Evolutionary conservation across 1,140 invertebrate species (phyloP).

Genomic region (Cryptotermes secundus): DNA sequence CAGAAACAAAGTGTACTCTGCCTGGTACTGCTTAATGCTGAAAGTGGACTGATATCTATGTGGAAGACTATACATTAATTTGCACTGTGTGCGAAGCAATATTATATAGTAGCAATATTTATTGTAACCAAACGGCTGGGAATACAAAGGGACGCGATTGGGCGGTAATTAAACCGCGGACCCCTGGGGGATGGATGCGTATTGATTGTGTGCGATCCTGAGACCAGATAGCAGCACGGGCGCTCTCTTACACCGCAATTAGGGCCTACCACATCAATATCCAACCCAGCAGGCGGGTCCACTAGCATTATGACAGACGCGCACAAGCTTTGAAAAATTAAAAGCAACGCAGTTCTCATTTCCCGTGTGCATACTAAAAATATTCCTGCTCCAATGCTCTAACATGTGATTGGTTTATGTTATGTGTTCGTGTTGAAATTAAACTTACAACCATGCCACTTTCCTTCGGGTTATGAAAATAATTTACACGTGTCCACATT

Average conservation of each 20-base stretch:
- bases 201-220: conserved; percentile 18
- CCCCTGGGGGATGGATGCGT: not conserved
- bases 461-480: conserved; percentile 6
- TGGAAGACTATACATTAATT: not conserved
- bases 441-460: not conserved
- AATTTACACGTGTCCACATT: not conserved
- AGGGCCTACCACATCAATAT: conserved; percentile 15
- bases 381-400: not conserved
- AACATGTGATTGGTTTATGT: too few species aligned
- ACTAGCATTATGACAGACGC: not conserved
- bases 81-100: conserved; percentile 12
- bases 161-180: conserved; percentile 8
- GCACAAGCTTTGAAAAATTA: conserved; percentile 15
- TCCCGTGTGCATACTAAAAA: not conserved
- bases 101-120: conserved; percentile 20
- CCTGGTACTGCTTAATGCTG: not conserved
- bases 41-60: not conserved
- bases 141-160: conserved; percentile 14
- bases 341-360: not conserved
- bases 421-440: not conserved
- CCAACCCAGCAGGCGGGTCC: not conserved
- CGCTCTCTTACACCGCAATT: conserved; percentile 14
- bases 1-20: too few species aligned
- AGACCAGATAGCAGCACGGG: conserved; percentile 16
- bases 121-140: conserved; percentile 17